Percentiles rank a stretch among this genome's conserved stretches.
Conservation (phyloP, 2,888 invertebrate species). For the Agriopis aurantiaria region DNA sequence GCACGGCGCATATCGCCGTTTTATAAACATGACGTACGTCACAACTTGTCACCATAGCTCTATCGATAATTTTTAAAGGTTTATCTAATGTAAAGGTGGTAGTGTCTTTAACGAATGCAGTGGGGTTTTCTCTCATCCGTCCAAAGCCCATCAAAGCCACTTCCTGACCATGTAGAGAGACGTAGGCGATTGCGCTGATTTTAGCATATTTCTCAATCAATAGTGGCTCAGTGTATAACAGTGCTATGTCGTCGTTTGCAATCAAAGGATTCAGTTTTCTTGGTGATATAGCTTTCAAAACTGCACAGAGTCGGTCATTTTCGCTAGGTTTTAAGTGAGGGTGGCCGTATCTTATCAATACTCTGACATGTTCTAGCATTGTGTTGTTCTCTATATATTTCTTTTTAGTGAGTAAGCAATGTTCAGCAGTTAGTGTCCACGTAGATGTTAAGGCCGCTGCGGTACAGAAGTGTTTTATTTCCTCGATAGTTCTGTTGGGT, state of each 20-base stretch:
- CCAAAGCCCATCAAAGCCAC: slow-evolving; percentile 2
- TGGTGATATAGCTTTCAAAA: not conserved
- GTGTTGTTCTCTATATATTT: not conserved
- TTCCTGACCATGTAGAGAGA: not conserved
- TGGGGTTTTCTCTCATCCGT: not conserved
- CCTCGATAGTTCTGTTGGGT: not conserved
- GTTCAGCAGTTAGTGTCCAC: not conserved
- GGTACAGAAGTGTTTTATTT: not conserved
- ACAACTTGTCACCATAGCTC: too few species aligned
- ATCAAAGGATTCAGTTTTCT: not conserved
- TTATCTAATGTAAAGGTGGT: not conserved
- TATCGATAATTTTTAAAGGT: slow-evolving; percentile 1
- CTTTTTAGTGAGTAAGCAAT: not conserved
- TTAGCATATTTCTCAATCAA: slow-evolving; percentile 3
- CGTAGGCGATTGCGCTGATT: slow-evolving; percentile 7
- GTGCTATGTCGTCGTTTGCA: not conserved
- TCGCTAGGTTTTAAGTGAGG: slow-evolving; percentile 3
- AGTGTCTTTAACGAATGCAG: not conserved
- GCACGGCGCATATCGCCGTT: too few species aligned
- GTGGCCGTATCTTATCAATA: slow-evolving; percentile 5
- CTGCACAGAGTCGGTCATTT: not conserved
- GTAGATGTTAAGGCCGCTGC: not conserved
- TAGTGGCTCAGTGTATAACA: too few species aligned
- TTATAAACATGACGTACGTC: too few species aligned
- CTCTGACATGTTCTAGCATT: not conserved